Conservation (phyloP, 2,888 invertebrate species). For the Stegophylla sp. region DNA sequence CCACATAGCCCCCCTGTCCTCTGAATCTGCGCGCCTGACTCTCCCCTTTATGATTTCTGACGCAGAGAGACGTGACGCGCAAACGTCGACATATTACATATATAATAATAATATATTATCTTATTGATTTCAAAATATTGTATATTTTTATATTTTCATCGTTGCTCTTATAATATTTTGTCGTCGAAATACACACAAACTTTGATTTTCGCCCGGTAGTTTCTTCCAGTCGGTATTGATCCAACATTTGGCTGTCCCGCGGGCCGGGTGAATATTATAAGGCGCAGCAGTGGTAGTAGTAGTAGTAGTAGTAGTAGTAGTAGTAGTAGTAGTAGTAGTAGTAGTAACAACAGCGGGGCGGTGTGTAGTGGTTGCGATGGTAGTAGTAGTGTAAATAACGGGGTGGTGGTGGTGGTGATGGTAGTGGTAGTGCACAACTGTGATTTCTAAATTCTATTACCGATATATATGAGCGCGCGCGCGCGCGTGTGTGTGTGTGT, state of each 20-base stretch:
- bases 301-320: too few species aligned
- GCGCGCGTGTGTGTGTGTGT: too few species aligned
- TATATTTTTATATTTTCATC: conserved; percentile 24
- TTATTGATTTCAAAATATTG: conserved; percentile 26
- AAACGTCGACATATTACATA: not conserved
- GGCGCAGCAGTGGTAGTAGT: not conserved
- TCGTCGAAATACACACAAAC: conserved; percentile 34
- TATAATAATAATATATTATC: too few species aligned
- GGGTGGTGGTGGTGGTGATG: too few species aligned
- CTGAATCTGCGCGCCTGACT: too few species aligned
- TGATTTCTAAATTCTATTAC: conserved; percentile 40
- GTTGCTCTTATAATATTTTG: conserved; percentile 27
- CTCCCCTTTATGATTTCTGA: too few species aligned
- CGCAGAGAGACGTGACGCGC: too few species aligned
- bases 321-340: too few species aligned
- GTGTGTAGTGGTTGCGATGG: too few species aligned
- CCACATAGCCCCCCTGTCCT: too few species aligned
- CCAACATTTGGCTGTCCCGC: conserved; percentile 41
- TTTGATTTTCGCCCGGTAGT: conserved; percentile 52
- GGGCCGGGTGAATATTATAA: conserved; percentile 43
- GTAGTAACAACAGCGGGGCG: too few species aligned
- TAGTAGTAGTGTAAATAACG: too few species aligned
- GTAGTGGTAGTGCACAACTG: not conserved
- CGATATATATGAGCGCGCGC: not conserved
- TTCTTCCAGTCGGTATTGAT: conserved; percentile 45